phyloP scores from a whole-genome alignment of 2,797 vertebrate genomes.

The Macropus fuliginosus region DNA sequence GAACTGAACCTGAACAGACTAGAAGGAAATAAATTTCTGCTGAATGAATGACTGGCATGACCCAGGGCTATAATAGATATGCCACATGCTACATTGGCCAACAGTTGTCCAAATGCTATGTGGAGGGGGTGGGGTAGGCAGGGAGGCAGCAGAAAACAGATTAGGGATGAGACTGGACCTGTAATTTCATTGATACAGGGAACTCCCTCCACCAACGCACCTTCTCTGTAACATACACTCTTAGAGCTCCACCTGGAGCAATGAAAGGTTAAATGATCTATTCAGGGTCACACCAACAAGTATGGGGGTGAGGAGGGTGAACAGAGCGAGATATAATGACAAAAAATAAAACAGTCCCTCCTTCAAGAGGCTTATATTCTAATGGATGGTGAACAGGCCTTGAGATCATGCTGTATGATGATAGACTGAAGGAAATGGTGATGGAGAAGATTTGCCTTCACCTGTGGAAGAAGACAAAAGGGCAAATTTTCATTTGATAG shows the following conservation, averaged over 20 bases:
- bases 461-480: neutral
- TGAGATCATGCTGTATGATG: neutral
- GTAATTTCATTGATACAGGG: neutral
- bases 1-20: neutral
- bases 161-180: neutral
- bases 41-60: neutral
- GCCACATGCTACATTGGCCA: neutral
- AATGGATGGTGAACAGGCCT: neutral
- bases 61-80: neutral
- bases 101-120: neutral
- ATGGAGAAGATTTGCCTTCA: neutral
- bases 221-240: neutral
- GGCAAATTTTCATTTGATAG: neutral
- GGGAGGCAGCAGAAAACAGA: neutral
- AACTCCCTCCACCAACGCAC: neutral
- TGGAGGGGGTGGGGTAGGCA: rapidly evolving
- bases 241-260: neutral
- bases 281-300: neutral
- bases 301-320: neutral
- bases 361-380: neutral
- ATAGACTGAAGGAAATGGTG: neutral
- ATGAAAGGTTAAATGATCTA: neutral
- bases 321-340: neutral
- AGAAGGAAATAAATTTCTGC: neutral
- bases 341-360: neutral